phyloP scores from a whole-genome alignment of 1,140 invertebrate genomes.

The Zaprionus nigranus region DNA sequence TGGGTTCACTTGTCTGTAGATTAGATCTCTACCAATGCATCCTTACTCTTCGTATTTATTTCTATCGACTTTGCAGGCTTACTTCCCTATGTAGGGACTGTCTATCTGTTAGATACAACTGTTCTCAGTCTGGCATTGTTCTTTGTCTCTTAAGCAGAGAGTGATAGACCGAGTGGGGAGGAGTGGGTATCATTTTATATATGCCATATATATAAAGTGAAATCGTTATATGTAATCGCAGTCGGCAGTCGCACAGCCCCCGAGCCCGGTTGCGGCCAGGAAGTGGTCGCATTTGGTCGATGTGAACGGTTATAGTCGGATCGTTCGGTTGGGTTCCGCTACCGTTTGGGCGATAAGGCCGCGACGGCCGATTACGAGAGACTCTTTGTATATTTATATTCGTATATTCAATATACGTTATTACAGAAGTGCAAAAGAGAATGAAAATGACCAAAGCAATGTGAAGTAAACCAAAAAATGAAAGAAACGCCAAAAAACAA shows the following conservation, averaged over 20 bases:
- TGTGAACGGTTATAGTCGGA: conserved; percentile 29
- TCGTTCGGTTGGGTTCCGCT: conserved; percentile 9
- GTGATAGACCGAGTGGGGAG: conserved; percentile 4
- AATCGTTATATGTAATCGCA: conserved; percentile 24
- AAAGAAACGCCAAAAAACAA: conserved; percentile 71
- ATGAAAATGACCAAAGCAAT: conserved; percentile 35
- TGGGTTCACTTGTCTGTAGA: too few species aligned
- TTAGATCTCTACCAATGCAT: too few species aligned
- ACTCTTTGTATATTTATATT: not conserved
- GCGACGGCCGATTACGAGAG: conserved; percentile 9
- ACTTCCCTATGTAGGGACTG: not conserved
- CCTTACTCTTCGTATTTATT: not conserved
- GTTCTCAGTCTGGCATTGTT: not conserved
- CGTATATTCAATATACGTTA: not conserved
- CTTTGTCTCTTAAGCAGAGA: conserved; percentile 10
- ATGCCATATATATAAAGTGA: conserved; percentile 26
- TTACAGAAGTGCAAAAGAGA: conserved; percentile 5
- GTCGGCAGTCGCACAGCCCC: not conserved
- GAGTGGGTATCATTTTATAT: conserved; percentile 31
- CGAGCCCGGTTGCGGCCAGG: conserved; percentile 4
- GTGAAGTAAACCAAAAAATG: conserved; percentile 72
- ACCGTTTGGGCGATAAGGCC: conserved; percentile 29
- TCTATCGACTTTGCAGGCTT: not conserved
- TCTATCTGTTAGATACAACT: not conserved
- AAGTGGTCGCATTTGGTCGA: conserved; percentile 29